Conservation (phyloP, 1,140 invertebrate species). For the Pseudomyrmex cubaensis region DNA sequence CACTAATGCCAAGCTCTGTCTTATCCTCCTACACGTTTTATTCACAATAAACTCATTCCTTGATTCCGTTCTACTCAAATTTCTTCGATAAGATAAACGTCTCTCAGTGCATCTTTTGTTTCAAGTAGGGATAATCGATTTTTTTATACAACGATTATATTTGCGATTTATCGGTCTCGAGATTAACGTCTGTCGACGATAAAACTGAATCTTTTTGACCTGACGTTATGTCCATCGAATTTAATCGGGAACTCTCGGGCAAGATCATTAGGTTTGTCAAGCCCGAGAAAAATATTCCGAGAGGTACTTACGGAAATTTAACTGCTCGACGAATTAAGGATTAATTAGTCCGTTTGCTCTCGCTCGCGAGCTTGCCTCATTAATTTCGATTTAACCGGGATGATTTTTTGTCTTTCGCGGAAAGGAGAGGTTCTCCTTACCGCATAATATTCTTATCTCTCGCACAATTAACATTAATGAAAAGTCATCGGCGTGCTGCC, state of each 20-base stretch:
- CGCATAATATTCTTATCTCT: conserved; percentile 46
- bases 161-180: background rate
- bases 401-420: conserved; percentile 42
- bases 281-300: conserved; percentile 12
- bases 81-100: conserved; percentile 34
- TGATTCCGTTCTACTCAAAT: background rate
- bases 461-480: conserved; percentile 61
- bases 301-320: background rate
- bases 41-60: background rate
- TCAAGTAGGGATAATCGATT: background rate
- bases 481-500: conserved; percentile 38
- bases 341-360: background rate
- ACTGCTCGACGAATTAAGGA: conserved; percentile 19
- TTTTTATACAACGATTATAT: background rate
- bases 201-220: background rate
- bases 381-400: conserved; percentile 36
- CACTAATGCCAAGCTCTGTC: conserved; percentile 1
- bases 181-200: background rate
- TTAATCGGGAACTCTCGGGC: background rate
- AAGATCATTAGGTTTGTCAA: background rate
- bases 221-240: too few species aligned
- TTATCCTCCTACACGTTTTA: background rate
- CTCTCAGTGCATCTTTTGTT: conserved; percentile 5
- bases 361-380: conserved; percentile 1
- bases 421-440: background rate